phyloP scores from a whole-genome alignment of 2,888 invertebrate species.

The Adela reaumurella region DNA sequence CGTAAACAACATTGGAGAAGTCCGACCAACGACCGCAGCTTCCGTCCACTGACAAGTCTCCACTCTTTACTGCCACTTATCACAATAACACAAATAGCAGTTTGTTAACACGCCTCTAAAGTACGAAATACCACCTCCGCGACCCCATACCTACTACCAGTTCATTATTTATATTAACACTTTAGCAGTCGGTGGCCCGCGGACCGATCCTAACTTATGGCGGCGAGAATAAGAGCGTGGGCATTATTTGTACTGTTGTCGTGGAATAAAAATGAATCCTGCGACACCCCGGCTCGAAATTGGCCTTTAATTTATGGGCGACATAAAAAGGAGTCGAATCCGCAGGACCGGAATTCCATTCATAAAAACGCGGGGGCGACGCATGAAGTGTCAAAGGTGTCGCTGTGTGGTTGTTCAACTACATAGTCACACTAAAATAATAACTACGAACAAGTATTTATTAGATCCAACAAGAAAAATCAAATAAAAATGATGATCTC shows the following conservation, averaged over 20 bases:
- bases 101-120: background rate
- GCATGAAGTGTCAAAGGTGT: too few species aligned
- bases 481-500: too few species aligned
- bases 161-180: slow-evolving; percentile 58
- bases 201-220: slow-evolving; percentile 44
- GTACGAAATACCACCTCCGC: background rate
- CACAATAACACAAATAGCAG: background rate
- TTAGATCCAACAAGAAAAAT: too few species aligned
- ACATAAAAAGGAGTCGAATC: slow-evolving; percentile 52
- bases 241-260: slow-evolving; percentile 54
- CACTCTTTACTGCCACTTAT: background rate
- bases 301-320: slow-evolving; percentile 51
- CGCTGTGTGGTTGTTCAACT: too few species aligned
- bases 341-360: slow-evolving; percentile 53
- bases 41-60: background rate
- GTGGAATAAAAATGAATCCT: slow-evolving; percentile 55
- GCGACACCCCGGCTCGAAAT: slow-evolving; percentile 55
- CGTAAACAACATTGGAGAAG: too few species aligned
- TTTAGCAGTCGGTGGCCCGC: slow-evolving; percentile 51
- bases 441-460: too few species aligned
- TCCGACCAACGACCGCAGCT: background rate
- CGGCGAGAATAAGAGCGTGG: slow-evolving; percentile 52
- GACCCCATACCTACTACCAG: slow-evolving; percentile 20
- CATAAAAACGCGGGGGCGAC: slow-evolving; percentile 57
- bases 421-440: too few species aligned